Evolutionary conservation across 2,113 vertebrate species (phyloP).

Genomic region (Ahaetulla prasina): DNA sequence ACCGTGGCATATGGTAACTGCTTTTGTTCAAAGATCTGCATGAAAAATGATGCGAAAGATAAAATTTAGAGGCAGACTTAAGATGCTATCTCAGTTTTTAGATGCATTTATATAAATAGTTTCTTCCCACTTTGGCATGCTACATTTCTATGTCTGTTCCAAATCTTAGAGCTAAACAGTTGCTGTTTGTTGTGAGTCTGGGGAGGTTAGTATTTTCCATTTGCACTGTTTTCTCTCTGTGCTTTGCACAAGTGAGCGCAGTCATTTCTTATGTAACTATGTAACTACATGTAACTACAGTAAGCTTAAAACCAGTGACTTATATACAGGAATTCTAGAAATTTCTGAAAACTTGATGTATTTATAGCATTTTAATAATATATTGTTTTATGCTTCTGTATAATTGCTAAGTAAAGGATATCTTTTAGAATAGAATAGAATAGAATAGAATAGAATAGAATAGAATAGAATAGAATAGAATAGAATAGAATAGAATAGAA

Average conservation of each 20-base stretch:
- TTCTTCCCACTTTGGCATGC: constrained; percentile 28
- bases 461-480: no score
- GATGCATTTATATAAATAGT: constrained; percentile 16
- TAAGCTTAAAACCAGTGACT: constrained; percentile 43
- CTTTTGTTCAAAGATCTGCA: neutral
- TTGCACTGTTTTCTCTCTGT: constrained; percentile 29
- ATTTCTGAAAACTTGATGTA: constrained; percentile 14
- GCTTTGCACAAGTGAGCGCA: constrained; percentile 28
- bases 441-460: no score
- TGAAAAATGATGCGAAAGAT: constrained; percentile 17
- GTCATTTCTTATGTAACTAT: constrained; percentile 39
- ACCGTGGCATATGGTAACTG: neutral
- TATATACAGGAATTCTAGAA: neutral
- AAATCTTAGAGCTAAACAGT: constrained; percentile 38
- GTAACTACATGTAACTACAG: no score
- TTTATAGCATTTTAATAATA: constrained; percentile 6
- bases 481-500: no score
- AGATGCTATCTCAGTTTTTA: neutral
- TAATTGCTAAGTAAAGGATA: neutral
- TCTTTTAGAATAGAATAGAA: no score
- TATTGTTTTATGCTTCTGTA: constrained; percentile 20
- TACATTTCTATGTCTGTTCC: constrained; percentile 36
- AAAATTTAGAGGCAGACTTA: constrained; percentile 5
- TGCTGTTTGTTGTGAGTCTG: constrained; percentile 51
- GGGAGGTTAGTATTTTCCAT: constrained; percentile 42